phyloP scores from a whole-genome alignment of 1,140 invertebrate genomes.

The Leptopilina boulardi region DNA sequence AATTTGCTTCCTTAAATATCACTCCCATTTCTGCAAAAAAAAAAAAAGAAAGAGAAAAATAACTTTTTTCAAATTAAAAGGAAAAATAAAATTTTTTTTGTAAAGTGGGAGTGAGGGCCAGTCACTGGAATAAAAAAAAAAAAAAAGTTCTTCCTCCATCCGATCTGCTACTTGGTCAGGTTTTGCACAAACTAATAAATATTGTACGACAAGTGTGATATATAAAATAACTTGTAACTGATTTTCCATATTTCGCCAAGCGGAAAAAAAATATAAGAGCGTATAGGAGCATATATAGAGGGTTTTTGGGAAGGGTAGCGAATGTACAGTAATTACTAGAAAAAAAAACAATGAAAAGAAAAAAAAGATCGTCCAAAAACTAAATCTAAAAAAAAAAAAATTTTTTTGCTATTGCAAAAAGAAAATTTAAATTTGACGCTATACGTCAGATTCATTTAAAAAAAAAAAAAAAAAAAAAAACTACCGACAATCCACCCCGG shows the following conservation, averaged over 20 bases:
- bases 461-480: background rate
- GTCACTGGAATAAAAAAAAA: constrained; percentile 9
- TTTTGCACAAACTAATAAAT: constrained; percentile 29
- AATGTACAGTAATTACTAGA: constrained; percentile 33
- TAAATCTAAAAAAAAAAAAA: background rate
- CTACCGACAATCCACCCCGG: background rate
- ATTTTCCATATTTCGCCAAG: constrained; percentile 31
- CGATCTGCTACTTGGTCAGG: constrained; percentile 27
- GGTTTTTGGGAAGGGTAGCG: constrained; percentile 33
- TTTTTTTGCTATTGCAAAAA: constrained; percentile 32
- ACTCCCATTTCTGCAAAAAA: background rate
- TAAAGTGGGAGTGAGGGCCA: background rate
- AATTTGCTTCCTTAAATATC: constrained; percentile 19
- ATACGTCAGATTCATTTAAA: constrained; percentile 3
- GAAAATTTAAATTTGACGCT: constrained; percentile 2
- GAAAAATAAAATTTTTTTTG: background rate
- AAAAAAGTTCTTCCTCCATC: constrained; percentile 26
- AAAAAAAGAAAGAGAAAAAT: background rate
- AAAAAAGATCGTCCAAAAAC: constrained; percentile 24
- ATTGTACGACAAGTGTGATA: constrained; percentile 27
- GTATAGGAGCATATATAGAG: constrained; percentile 25
- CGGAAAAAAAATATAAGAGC: constrained; percentile 28
- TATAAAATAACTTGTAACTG: constrained; percentile 32
- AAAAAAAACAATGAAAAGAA: constrained; percentile 9
- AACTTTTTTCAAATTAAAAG: background rate